A percentile compares a stretch with the other conserved stretches of the same genome.
Conservation (phyloP, 2,888 invertebrate genomes). For the Gisinianus flammeolus region DNA sequence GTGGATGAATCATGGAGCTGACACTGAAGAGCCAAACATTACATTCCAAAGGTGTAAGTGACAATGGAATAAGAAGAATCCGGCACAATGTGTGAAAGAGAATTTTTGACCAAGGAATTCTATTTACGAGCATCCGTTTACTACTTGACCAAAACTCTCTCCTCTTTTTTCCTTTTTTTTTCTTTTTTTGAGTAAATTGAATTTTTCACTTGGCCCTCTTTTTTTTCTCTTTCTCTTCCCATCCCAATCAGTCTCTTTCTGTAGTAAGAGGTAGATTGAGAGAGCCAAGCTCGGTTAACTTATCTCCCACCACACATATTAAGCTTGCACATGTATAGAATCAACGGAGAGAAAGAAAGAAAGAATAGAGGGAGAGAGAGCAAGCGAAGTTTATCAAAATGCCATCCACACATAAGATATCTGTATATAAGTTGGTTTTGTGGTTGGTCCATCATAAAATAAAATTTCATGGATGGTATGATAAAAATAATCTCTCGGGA, state of each 20-base stretch:
- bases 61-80: neutral
- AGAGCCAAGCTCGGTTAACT: neutral
- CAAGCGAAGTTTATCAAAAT: conserved; percentile 32
- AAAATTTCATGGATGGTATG: conserved; percentile 36
- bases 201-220: conserved; percentile 36
- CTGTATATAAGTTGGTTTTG: neutral
- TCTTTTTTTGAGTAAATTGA: conserved; percentile 33
- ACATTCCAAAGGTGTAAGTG: neutral
- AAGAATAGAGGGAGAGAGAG: neutral
- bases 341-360: neutral
- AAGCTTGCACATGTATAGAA: neutral
- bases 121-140: conserved; percentile 33
- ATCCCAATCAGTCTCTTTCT: neutral
- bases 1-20: neutral
- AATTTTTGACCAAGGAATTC: conserved; percentile 24
- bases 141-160: conserved; percentile 34
- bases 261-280: neutral
- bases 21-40: neutral
- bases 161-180: neutral
- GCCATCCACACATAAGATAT: neutral
- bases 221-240: conserved; percentile 15
- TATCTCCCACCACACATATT: neutral
- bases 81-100: conserved; percentile 25
- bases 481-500: conserved; percentile 37
- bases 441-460: conserved; percentile 28